These are phyloP conservation scores for Copsychus sechellarum DNA, from an alignment of 2,113 vertebrate species.

Conservation along the genomic window DNA sequence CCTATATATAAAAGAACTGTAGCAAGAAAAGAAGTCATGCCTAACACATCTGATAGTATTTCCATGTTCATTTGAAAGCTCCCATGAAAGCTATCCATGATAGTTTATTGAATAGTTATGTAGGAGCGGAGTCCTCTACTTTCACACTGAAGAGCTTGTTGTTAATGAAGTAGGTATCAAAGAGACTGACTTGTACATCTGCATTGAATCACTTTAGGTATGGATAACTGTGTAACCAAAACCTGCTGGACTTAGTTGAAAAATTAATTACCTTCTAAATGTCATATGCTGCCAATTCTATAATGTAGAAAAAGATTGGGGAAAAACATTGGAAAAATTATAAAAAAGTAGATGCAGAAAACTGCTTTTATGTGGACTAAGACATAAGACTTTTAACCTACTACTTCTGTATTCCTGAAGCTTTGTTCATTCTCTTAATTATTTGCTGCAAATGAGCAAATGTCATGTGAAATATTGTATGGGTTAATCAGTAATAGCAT, in stretches of 20 bases:
- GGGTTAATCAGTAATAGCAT: constrained; percentile 31
- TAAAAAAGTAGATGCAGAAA: neutral
- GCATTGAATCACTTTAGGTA: neutral
- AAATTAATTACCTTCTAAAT: constrained; percentile 30
- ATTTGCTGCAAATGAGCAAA: constrained; percentile 10
- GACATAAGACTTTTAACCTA: neutral
- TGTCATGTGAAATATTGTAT: neutral
- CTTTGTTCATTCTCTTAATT: neutral
- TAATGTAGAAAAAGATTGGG: neutral
- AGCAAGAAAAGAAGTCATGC: constrained; percentile 39
- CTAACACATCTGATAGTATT: constrained; percentile 55
- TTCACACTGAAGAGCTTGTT: constrained; percentile 29
- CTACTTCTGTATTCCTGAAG: neutral
- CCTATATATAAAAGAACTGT: neutral
- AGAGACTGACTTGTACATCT: neutral
- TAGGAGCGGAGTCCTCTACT: neutral
- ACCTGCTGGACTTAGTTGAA: constrained; percentile 1
- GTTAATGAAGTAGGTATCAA: constrained; percentile 38
- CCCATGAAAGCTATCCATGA: constrained; percentile 9
- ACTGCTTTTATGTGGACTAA: neutral
- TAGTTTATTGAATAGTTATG: constrained; percentile 32
- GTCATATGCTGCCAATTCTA: neutral
- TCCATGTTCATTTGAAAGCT: neutral
- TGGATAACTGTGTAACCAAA: constrained; percentile 24
- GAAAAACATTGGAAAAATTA: neutral